Percentiles rank a stretch among this genome's conserved stretches.
Evolutionary conservation across 2,797 vertebrate genomes (phyloP).

Genomic region (Acropternis orthonyx): DNA sequence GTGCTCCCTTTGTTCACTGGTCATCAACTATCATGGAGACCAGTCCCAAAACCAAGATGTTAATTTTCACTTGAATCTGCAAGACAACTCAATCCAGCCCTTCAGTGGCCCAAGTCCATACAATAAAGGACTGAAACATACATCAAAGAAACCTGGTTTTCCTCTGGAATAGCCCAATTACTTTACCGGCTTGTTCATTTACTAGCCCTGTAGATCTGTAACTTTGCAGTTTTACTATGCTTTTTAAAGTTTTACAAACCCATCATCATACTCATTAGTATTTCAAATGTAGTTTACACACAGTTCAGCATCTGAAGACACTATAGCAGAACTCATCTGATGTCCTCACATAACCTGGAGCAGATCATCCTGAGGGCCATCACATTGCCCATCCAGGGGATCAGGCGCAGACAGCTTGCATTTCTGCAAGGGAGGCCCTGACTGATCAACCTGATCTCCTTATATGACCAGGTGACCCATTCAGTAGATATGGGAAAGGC

Average conservation of each 20-base stretch:
- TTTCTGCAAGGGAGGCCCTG: not conserved
- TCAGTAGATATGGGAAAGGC: not conserved
- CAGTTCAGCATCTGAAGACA: not conserved
- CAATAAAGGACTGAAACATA: not conserved
- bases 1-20: not conserved
- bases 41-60: rapidly evolving
- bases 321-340: not conserved
- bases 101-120: not conserved
- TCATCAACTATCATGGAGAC: rapidly evolving
- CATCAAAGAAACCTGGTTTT: not conserved
- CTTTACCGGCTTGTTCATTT: not conserved
- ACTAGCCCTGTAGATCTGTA: not conserved
- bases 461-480: not conserved
- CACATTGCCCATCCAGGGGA: not conserved
- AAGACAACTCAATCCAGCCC: not conserved
- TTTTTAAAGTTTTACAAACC: not conserved
- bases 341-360: not conserved
- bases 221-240: not conserved
- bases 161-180: rapidly evolving
- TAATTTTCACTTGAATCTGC: not conserved
- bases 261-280: not conserved
- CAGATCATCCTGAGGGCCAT: not conserved
- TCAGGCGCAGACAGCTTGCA: not conserved
- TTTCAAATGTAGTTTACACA: not conserved
- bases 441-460: not conserved